Conservation (phyloP, 2,797 vertebrate species). For the Anolis apletophallus region DNA sequence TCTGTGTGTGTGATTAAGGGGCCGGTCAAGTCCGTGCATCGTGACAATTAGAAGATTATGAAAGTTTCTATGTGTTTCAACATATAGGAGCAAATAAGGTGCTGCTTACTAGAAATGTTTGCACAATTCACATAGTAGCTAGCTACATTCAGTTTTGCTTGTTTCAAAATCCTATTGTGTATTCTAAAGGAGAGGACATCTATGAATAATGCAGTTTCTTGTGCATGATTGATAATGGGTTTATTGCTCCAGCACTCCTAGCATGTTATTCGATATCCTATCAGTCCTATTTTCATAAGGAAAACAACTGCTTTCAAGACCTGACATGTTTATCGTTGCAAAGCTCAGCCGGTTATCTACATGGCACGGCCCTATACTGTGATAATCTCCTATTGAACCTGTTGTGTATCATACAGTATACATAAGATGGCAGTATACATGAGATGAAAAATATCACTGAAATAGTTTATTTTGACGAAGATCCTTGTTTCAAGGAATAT, state of each 20-base stretch:
- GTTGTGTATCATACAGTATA: background rate
- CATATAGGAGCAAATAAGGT: background rate
- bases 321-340: constrained; percentile 35
- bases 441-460: too few relatives aligned
- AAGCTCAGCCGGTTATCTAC: background rate
- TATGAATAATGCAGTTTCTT: constrained; percentile 36
- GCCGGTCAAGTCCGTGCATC: too few relatives aligned
- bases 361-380: background rate
- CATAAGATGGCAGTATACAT: background rate
- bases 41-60: too few relatives aligned
- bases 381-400: background rate
- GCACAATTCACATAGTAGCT: constrained; percentile 3
- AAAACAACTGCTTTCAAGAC: constrained; percentile 32
- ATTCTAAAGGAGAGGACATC: constrained; percentile 31
- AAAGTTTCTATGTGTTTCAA: background rate
- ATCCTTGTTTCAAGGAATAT: background rate
- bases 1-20: too few relatives aligned
- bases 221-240: constrained; percentile 44
- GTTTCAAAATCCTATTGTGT: constrained; percentile 33
- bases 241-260: constrained; percentile 44
- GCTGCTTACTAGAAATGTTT: background rate
- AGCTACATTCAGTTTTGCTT: constrained; percentile 1
- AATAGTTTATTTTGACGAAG: background rate
- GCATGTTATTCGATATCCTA: constrained; percentile 39
- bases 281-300: constrained; percentile 6